Conservation (phyloP, 2,888 invertebrate genomes). For the Cephonodes hylas region DNA sequence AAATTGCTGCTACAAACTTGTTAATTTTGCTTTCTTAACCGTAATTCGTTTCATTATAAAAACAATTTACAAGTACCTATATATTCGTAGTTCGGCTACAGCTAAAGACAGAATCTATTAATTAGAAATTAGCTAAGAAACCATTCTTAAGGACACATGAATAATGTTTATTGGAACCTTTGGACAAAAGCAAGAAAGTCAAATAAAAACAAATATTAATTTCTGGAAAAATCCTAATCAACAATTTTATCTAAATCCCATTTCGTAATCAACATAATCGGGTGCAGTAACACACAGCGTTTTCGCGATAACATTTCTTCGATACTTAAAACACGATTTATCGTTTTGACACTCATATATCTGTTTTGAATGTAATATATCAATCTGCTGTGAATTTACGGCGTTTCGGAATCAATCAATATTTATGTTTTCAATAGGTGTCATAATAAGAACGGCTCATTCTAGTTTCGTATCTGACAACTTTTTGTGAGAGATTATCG, state of each 20-base stretch:
- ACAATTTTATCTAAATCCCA: slow-evolving; percentile 4
- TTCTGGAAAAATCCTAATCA: slow-evolving; percentile 12
- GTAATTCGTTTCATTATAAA: no score
- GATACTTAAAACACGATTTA: neutral
- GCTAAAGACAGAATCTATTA: no score
- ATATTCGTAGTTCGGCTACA: no score
- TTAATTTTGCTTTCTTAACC: no score
- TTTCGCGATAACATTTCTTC: neutral
- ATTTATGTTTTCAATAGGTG: neutral
- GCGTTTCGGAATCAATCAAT: neutral
- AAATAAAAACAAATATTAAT: neutral
- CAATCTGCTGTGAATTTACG: neutral
- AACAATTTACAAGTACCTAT: no score
- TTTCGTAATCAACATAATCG: neutral
- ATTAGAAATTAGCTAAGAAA: no score
- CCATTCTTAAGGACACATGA: no score
- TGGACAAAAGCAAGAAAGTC: neutral
- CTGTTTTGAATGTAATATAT: neutral
- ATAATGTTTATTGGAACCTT: no score
- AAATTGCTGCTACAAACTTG: no score
- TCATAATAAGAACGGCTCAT: no score
- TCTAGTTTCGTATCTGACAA: no score
- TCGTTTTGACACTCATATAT: neutral
- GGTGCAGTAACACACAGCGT: neutral
- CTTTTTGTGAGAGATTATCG: no score